These are phyloP conservation scores for Micoletzkya japonica DNA, from an alignment of 2,888 invertebrate genomes.

Conservation along the genomic window DNA sequence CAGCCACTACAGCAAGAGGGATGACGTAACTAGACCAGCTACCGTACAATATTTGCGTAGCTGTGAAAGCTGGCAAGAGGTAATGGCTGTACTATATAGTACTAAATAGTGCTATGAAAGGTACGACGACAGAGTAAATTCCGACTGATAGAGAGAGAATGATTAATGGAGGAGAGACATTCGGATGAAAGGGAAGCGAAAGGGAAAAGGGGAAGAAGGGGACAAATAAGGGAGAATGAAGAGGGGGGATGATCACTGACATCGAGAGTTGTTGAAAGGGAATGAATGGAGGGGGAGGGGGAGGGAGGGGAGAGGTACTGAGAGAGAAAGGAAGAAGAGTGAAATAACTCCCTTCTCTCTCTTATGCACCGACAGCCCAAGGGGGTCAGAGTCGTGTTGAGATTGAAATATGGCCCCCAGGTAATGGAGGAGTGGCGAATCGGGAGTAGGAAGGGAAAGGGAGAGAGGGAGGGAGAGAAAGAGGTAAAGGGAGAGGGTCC, in stretches of 20 bases:
- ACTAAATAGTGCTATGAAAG: no score
- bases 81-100: no score
- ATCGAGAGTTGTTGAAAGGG: background rate
- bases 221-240: background rate
- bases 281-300: no score
- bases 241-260: background rate
- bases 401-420: background rate
- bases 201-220: background rate
- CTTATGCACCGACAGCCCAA: background rate
- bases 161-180: background rate
- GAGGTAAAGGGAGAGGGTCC: background rate
- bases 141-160: background rate
- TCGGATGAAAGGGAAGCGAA: background rate
- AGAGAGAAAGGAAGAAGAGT: background rate
- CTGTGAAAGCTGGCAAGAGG: no score
- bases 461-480: background rate
- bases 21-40: no score
- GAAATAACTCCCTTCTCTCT: background rate
- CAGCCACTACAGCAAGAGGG: no score
- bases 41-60: no score
- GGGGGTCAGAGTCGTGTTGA: background rate
- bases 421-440: background rate
- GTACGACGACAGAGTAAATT: no score
- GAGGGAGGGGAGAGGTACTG: background rate
- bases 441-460: background rate